Conservation (phyloP, 2,113 vertebrate species). For the Sphyrna mokarran region DNA sequence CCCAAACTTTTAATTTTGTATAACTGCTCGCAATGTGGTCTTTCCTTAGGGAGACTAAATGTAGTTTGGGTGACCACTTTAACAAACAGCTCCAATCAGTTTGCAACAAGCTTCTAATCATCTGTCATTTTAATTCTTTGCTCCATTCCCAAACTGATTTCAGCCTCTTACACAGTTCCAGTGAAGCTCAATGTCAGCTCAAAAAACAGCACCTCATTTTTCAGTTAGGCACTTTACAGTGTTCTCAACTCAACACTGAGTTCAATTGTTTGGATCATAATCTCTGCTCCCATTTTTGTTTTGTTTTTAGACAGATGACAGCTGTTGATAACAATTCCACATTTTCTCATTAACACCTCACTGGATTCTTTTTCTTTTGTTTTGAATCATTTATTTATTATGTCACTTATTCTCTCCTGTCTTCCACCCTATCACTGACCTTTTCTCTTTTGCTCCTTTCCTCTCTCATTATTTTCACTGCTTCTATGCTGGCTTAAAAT, state of each 20-base stretch:
- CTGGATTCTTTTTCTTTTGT: not conserved
- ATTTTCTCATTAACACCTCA: not conserved
- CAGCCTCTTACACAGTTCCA: not conserved
- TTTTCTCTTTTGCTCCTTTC: too few relatives aligned
- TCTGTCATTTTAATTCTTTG: not conserved
- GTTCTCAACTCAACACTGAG: not conserved
- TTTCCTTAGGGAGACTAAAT: too few relatives aligned
- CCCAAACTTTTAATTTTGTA: too few relatives aligned
- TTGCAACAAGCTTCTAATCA: not conserved
- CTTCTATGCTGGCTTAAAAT: not conserved
- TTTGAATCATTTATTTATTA: not conserved
- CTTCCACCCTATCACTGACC: too few relatives aligned
- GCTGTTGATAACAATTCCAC: not conserved
- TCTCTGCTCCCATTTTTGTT: not conserved
- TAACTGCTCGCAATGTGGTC: too few relatives aligned
- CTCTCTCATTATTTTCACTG: too few relatives aligned
- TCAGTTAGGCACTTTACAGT: not conserved
- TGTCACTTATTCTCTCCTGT: not conserved
- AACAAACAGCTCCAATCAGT: too few relatives aligned
- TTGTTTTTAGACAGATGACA: not conserved
- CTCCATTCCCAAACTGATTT: not conserved
- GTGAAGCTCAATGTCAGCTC: not conserved
- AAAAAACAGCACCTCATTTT: not conserved
- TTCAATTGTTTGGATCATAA: not conserved
- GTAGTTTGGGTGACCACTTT: too few relatives aligned